Base-by-base conservation (phyloP, 2,888 invertebrate species). In the Syrista parreyssii region DNA sequence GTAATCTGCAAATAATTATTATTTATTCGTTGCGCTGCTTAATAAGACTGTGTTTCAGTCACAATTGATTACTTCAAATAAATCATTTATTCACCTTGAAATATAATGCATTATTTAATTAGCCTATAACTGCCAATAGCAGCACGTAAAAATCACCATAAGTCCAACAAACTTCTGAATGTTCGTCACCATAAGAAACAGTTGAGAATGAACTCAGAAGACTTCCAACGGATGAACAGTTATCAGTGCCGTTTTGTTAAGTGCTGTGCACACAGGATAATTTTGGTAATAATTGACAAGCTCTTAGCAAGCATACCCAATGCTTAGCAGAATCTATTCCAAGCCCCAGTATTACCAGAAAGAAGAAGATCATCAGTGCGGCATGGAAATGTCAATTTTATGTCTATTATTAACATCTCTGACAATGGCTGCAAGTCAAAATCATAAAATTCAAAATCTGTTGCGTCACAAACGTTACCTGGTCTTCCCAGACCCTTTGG, bases 401-500 rank as follows among this genome's bases (percentile, higher is more conserved):
- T 23, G 1, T 6, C 23, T 55, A 23, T 55, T 23, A 23, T 23
- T 55, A 55, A 55, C 9, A 55, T 23, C 15, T 12, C 15, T 36
- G 4, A 36, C 36, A 36, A 36, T 36, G 36, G 36, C 12, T 1
- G 12, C 36, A 12, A 36, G 15, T 36, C 4, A 36, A 15, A 36
- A 0, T 23, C 12, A 6, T 31, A 40, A 76, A 4, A 36, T 78
- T 1, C 68, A 34, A 40, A 74, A 80, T 69, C 76, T 86, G 12
- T 77, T 87, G 12, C 80, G 87, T 74, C 79, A 80, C 15, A 87
- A 84, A 76, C 82, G 88, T 11, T 82, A 85, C 72, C 81, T 89
- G 30, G 81, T 87, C 32, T 88, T 85, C 75, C 89, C 89, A 1
- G 83, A 88, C 80, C 88, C 89, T n/a, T 71, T 23, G 15, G 15